A percentile compares a stretch with the other conserved stretches of the same genome.
These are phyloP conservation scores for Nemotelus nigrinus DNA, from an alignment of 2,888 invertebrate species.

Conservation along the genomic window DNA sequence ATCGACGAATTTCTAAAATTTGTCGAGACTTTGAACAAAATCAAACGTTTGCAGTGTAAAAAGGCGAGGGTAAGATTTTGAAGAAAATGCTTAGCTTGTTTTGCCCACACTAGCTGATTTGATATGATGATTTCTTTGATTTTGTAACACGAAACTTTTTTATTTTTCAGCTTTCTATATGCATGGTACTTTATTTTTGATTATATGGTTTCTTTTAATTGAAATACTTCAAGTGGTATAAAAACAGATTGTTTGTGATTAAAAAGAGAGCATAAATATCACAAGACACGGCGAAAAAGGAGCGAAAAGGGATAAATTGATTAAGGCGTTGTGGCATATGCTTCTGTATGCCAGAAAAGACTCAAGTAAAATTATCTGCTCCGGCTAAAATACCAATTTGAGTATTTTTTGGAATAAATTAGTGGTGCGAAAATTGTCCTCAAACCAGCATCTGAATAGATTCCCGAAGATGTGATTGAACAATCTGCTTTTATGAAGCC, in stretches of 20 bases:
- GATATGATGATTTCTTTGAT: conserved; percentile 16
- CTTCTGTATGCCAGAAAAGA: too few species aligned
- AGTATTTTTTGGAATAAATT: too few species aligned
- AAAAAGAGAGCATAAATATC: too few species aligned
- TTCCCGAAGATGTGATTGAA: too few species aligned
- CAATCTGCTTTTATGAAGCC: too few species aligned
- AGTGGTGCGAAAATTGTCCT: too few species aligned
- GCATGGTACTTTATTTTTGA: conserved; percentile 33
- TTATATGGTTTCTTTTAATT: conserved; percentile 10
- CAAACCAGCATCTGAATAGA: too few species aligned
- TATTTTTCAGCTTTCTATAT: conserved; percentile 42
- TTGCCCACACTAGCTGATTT: background rate
- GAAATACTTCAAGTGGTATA: background rate
- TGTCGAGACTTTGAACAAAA: conserved; percentile 88
- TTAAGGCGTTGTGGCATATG: too few species aligned
- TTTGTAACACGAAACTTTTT: conserved; percentile 25
- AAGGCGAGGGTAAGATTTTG: conserved; percentile 77
- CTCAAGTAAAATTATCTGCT: too few species aligned
- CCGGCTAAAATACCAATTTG: too few species aligned
- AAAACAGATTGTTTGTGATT: background rate
- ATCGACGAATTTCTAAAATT: conserved; percentile 81
- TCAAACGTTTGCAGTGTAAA: conserved; percentile 79
- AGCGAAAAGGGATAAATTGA: too few species aligned
- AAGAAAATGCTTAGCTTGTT: background rate
- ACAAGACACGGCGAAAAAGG: too few species aligned